Percentiles rank a stretch among this genome's conserved stretches.
Conservation (phyloP, 2,113 vertebrate genomes). For the Tupaia tana region DNA sequence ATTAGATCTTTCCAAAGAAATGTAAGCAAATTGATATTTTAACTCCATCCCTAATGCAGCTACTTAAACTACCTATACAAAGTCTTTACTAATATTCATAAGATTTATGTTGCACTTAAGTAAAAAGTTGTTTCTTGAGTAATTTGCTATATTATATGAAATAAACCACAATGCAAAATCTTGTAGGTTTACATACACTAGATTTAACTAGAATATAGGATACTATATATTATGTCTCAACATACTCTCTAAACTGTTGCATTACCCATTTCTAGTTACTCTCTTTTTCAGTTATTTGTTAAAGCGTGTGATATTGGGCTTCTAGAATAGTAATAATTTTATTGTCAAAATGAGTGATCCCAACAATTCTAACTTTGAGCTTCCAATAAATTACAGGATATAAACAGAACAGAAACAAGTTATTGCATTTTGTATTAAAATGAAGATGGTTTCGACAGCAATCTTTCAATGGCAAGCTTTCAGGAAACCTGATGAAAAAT, state of each 20-base stretch:
- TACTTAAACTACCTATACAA: not conserved
- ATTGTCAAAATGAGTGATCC: slow-evolving; percentile 2
- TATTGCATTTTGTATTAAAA: not conserved
- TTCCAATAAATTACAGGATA: not conserved
- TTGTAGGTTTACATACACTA: not conserved
- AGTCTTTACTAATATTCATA: not conserved
- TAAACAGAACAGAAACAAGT: not conserved
- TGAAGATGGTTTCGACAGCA: not conserved
- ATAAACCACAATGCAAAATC: not conserved
- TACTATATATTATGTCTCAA: not conserved
- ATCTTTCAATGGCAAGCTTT: not conserved
- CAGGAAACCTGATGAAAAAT: not conserved
- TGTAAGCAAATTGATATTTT: not conserved
- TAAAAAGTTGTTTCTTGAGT: not conserved
- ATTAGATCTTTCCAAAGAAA: not conserved
- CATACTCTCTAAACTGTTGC: not conserved
- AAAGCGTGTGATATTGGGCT: not conserved
- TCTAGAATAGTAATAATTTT: not conserved
- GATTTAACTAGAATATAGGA: not conserved
- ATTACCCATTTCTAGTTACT: not conserved
- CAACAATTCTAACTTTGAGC: not conserved
- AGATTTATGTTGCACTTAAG: not conserved
- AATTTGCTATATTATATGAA: not conserved
- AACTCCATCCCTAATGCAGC: not conserved
- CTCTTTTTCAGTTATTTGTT: not conserved